These are phyloP conservation scores for Simalia tracyae DNA, from an alignment of 2,797 vertebrate species.

Conservation along the genomic window DNA sequence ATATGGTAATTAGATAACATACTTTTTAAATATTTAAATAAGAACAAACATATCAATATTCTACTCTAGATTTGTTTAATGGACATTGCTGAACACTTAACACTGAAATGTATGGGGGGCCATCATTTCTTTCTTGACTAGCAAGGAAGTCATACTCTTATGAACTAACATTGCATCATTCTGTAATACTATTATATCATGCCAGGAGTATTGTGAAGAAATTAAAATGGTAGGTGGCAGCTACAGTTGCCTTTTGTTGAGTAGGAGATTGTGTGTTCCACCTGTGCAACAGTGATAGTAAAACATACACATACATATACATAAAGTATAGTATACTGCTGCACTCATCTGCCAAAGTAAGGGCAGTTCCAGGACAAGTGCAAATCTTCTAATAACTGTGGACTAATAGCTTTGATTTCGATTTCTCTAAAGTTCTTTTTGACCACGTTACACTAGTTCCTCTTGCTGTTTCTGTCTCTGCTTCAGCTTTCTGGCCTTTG, in stretches of 20 bases:
- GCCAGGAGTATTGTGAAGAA: background rate
- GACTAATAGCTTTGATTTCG: background rate
- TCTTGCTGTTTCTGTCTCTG: slow-evolving; percentile 16
- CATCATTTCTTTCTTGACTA: background rate
- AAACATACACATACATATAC: background rate
- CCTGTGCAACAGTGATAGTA: background rate
- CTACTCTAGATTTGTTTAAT: background rate
- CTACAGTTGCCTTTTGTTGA: background rate
- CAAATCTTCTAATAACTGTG: background rate
- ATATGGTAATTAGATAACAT: background rate
- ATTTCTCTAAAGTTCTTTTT: background rate
- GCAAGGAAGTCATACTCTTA: background rate
- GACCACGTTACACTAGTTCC: background rate
- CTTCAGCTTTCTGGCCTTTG: slow-evolving; percentile 39
- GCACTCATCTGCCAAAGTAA: background rate
- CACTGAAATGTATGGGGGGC: background rate
- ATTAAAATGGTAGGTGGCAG: background rate
- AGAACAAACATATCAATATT: background rate
- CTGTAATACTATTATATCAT: background rate
- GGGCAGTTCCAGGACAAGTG: background rate
- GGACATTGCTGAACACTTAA: background rate
- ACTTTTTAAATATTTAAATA: background rate
- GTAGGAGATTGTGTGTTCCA: background rate
- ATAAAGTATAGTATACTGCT: background rate
- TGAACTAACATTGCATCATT: background rate